Conservation (phyloP, 2,888 invertebrate species). For the Ryuthela nishihirai region DNA sequence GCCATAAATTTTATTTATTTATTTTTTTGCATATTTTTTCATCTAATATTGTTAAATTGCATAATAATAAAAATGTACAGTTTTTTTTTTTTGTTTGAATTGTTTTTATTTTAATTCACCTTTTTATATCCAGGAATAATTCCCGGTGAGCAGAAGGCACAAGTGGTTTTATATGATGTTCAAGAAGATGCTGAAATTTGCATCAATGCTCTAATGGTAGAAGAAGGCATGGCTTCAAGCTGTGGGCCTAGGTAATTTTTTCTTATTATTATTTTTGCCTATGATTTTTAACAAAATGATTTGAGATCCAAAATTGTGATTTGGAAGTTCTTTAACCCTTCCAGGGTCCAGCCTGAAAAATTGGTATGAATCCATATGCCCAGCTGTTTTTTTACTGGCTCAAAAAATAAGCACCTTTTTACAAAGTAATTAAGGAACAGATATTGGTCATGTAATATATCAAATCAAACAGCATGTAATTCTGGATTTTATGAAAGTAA, state of each 20-base stretch:
- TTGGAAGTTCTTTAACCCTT: too few species aligned
- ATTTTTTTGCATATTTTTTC: not conserved
- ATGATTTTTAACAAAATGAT: too few species aligned
- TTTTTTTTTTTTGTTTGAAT: not conserved
- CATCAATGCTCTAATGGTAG: slow-evolving; percentile 57
- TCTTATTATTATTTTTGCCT: too few species aligned
- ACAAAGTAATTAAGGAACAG: too few species aligned
- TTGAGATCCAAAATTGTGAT: too few species aligned
- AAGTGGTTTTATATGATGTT: slow-evolving; percentile 50
- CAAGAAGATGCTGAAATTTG: slow-evolving; percentile 51
- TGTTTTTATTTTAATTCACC: not conserved
- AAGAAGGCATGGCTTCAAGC: slow-evolving; percentile 54
- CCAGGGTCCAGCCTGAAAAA: too few species aligned
- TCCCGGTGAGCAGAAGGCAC: slow-evolving; percentile 16
- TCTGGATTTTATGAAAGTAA: too few species aligned
- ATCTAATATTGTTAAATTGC: not conserved
- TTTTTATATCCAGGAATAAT: slow-evolving; percentile 12
- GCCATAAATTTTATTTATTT: not conserved
- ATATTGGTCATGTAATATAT: too few species aligned
- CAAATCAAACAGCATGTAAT: too few species aligned
- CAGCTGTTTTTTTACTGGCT: too few species aligned
- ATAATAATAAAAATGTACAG: not conserved
- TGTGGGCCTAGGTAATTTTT: slow-evolving; percentile 56
- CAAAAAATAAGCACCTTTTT: too few species aligned
- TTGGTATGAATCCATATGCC: too few species aligned